A percentile compares a stretch with the other conserved stretches of the same genome.
phyloP scores from a whole-genome alignment of 2,888 invertebrate species.

The Sylvicola cinctus region DNA sequence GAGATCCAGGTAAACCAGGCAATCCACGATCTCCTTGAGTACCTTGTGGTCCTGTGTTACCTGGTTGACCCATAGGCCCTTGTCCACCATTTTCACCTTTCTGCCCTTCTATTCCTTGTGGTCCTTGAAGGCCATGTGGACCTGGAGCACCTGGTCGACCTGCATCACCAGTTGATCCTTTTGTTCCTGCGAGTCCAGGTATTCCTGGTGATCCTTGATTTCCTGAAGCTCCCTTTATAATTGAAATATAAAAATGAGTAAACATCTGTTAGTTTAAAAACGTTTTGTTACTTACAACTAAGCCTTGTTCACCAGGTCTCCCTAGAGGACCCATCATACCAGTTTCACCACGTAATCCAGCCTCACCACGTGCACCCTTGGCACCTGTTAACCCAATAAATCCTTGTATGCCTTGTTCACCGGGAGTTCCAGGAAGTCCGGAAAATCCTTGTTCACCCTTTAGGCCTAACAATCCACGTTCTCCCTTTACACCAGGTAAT shows the following conservation, averaged over 20 bases:
- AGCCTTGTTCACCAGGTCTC: conserved; percentile 52
- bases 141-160: conserved; percentile 38
- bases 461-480: conserved; percentile 40
- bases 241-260: conserved; percentile 1
- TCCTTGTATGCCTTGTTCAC: conserved; percentile 32
- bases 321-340: conserved; percentile 61
- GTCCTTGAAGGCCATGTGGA: conserved; percentile 43
- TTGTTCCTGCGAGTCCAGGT: conserved; percentile 40
- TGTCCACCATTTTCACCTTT: conserved; percentile 26
- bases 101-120: conserved; percentile 28
- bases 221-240: conserved; percentile 47
- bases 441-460: conserved; percentile 38
- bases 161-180: conserved; percentile 42
- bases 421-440: conserved; percentile 37
- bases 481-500: conserved; percentile 49
- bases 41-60: conserved; percentile 28
- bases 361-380: conserved; percentile 56
- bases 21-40: conserved; percentile 24
- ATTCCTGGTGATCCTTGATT: conserved; percentile 44
- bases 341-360: conserved; percentile 51
- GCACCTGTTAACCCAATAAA: conserved; percentile 38
- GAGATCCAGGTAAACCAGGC: conserved; percentile 19
- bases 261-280: conserved; percentile 1
- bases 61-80: conserved; percentile 39
- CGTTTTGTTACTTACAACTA: conserved; percentile 30